These are phyloP conservation scores for Xyrauchen texanus DNA, from an alignment of 2,113 vertebrate genomes.

Conservation along the genomic window DNA sequence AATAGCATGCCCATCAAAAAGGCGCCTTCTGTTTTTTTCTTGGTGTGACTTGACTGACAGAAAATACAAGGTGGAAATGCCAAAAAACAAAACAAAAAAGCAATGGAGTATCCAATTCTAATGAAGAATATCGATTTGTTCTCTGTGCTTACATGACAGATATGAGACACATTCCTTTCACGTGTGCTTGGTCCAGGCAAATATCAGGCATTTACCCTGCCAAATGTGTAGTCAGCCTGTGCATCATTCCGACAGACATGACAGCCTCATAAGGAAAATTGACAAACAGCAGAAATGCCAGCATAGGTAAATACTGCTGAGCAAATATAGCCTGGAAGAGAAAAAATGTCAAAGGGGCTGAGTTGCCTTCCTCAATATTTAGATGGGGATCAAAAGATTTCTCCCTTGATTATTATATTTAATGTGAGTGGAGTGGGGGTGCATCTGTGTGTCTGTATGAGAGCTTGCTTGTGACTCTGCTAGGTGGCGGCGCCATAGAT, in stretches of 20 bases:
- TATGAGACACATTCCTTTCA: slow-evolving; percentile 38
- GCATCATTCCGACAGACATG: slow-evolving; percentile 66
- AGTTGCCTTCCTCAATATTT: slow-evolving; percentile 90
- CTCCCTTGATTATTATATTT: slow-evolving; percentile 81
- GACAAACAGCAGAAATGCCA: slow-evolving; percentile 90
- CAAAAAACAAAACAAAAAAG: not conserved
- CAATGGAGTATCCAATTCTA: slow-evolving; percentile 21
- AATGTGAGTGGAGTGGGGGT: slow-evolving; percentile 55
- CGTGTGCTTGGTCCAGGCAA: slow-evolving; percentile 60
- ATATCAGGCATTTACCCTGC: slow-evolving; percentile 56
- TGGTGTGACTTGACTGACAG: slow-evolving; percentile 26
- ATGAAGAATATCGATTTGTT: slow-evolving; percentile 36
- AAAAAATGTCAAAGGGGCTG: slow-evolving; percentile 87
- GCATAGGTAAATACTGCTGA: slow-evolving; percentile 85
- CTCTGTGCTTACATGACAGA: slow-evolving; percentile 35
- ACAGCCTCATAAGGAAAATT: slow-evolving; percentile 83
- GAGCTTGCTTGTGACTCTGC: slow-evolving; percentile 41
- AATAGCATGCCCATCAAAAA: not conserved
- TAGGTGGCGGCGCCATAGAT: slow-evolving; percentile 75
- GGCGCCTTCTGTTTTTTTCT: not conserved
- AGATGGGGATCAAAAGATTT: slow-evolving; percentile 86
- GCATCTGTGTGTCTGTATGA: slow-evolving; percentile 14
- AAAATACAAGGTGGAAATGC: too few relatives aligned
- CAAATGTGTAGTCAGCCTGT: slow-evolving; percentile 54
- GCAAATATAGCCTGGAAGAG: slow-evolving; percentile 84